Conservation (phyloP, 2,113 vertebrate genomes). For the Cisticola juncidis region DNA sequence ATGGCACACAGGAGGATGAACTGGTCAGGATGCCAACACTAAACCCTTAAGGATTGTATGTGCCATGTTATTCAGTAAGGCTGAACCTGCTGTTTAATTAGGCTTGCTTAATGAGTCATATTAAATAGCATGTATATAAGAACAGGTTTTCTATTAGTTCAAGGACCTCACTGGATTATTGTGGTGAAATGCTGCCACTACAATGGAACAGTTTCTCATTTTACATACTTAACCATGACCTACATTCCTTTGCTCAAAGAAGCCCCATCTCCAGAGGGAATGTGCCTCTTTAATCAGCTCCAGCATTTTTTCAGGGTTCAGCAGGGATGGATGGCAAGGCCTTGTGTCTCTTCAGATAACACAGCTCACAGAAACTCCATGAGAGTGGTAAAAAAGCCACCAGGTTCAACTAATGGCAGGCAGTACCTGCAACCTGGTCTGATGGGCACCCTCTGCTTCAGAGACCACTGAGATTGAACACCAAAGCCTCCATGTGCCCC, state of each 20-base stretch:
- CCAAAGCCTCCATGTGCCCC: background rate
- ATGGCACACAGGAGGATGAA: background rate
- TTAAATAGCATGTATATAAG: background rate
- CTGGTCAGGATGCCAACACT: background rate
- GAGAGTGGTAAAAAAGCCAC: background rate
- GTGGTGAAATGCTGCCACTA: slow-evolving; percentile 11
- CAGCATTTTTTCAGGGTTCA: background rate
- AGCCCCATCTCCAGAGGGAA: background rate
- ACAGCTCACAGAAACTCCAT: background rate
- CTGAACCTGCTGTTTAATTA: background rate
- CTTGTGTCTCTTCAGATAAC: background rate
- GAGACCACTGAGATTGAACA: fast-evolving
- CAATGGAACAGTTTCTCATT: background rate
- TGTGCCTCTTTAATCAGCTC: background rate
- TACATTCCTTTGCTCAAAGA: background rate
- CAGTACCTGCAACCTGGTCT: background rate
- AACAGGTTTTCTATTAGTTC: background rate
- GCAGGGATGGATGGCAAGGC: background rate
- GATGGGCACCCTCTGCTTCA: background rate
- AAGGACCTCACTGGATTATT: background rate
- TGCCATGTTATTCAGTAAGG: background rate
- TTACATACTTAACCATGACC: slow-evolving; percentile 32
- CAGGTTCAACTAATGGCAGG: background rate
- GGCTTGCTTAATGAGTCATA: slow-evolving; percentile 16
- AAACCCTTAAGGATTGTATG: background rate